Conservation (phyloP, 53 echinoderm and acorn worm species). For the Henricia sp. region DNA sequence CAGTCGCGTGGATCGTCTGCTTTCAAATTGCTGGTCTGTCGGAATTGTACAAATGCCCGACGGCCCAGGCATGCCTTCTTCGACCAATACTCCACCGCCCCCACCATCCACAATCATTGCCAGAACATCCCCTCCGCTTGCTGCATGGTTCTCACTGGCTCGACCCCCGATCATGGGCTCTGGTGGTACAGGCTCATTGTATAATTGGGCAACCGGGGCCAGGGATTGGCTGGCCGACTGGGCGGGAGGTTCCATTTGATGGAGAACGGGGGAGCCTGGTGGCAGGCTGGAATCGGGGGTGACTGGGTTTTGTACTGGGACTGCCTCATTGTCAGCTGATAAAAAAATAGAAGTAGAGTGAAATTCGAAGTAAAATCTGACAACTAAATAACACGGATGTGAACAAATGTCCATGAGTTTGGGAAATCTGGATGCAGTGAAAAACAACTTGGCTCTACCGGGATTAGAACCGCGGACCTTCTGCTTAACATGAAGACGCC, state of each 20-base stretch:
- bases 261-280: constrained; percentile 47
- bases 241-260: constrained; percentile 63
- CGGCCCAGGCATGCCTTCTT: constrained; percentile 14
- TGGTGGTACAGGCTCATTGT: constrained; percentile 34
- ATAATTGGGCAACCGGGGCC: constrained; percentile 26
- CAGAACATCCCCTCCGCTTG: constrained; percentile 19
- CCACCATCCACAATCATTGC: constrained; percentile 19
- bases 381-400: background rate
- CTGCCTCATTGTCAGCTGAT: constrained; percentile 69
- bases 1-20: constrained; percentile 39
- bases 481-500: too few relatives aligned
- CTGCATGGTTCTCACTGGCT: background rate
- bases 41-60: background rate
- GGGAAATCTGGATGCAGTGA: background rate
- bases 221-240: constrained; percentile 61
- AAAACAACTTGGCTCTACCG: too few relatives aligned
- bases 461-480: too few relatives aligned
- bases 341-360: background rate
- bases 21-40: constrained; percentile 24
- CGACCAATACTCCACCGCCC: constrained; percentile 2
- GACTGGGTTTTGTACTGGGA: constrained; percentile 68
- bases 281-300: constrained; percentile 80
- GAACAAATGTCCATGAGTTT: background rate
- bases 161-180: constrained; percentile 27
- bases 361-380: background rate